phyloP scores from a whole-genome alignment of 2,797 vertebrate species.

The Echeneis naucrates region DNA sequence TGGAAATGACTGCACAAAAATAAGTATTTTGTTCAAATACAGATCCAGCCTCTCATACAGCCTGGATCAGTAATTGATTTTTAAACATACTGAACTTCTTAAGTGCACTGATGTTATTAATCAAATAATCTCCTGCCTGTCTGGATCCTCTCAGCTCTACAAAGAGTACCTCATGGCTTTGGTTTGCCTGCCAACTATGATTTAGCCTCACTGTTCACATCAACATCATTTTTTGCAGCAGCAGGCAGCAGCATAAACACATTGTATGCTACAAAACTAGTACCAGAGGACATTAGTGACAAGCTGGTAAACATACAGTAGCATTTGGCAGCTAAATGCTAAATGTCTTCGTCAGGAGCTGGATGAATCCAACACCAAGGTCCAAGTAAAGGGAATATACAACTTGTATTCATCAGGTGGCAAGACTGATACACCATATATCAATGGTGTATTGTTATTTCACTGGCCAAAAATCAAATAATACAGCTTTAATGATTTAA shows the following conservation, averaged over 20 bases:
- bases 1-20: neutral
- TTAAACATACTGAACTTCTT: too few species aligned
- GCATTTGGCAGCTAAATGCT: neutral
- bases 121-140: too few species aligned
- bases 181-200: neutral
- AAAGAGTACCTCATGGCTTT: neutral
- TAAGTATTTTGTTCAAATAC: neutral
- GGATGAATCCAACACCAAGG: neutral
- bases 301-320: too few species aligned
- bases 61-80: neutral
- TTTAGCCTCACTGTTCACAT: neutral
- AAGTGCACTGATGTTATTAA: too few species aligned
- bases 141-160: neutral
- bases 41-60: too few species aligned
- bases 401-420: neutral
- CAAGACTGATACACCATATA: too few species aligned
- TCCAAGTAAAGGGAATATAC: neutral
- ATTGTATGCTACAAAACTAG: neutral
- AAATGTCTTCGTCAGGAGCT: neutral
- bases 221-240: neutral
- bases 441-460: neutral
- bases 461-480: neutral
- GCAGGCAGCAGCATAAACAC: neutral
- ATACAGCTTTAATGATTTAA: neutral
- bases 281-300: neutral